These are phyloP conservation scores for Pterocles orientalis DNA, from an alignment of 2,113 vertebrate genomes.

Conservation along the genomic window DNA sequence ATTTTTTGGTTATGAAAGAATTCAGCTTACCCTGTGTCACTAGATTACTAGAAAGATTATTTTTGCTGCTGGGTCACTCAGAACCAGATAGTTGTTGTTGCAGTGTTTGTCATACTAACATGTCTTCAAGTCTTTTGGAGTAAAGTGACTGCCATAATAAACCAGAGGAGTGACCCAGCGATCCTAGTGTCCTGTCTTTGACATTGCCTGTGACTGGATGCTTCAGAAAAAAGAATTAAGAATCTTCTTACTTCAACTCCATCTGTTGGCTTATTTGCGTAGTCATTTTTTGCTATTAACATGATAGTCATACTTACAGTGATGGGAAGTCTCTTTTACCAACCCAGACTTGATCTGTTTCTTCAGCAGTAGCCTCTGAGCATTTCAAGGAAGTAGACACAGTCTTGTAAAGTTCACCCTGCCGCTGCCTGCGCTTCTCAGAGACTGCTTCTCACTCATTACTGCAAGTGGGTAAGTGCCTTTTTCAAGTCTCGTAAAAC, in stretches of 20 bases:
- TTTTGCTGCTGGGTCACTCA: not conserved
- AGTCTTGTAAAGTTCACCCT: conserved; percentile 43
- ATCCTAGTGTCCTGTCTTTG: not conserved
- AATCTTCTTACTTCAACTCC: not conserved
- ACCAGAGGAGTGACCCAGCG: not conserved
- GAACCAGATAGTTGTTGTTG: not conserved
- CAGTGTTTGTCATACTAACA: not conserved
- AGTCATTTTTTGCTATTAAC: conserved; percentile 41
- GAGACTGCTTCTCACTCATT: conserved; percentile 58
- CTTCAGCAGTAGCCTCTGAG: conserved; percentile 30
- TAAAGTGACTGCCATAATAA: not conserved
- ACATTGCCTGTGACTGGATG: not conserved
- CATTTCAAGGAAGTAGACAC: conserved; percentile 37
- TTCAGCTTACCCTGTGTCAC: not conserved
- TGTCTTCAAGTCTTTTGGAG: not conserved
- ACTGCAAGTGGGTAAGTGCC: conserved; percentile 65
- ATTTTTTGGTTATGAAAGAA: not conserved
- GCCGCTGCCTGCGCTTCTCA: conserved; percentile 25
- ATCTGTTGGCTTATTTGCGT: conserved; percentile 20
- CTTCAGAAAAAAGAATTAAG: not conserved
- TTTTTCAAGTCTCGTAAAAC: conserved; percentile 67
- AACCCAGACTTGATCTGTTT: conserved; percentile 30
- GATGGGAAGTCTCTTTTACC: conserved; percentile 31
- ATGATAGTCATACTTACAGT: not conserved
- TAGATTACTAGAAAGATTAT: not conserved